These are phyloP conservation scores for Homalodisca vitripennis DNA, from an alignment of 1,140 invertebrate species.

Conservation along the genomic window DNA sequence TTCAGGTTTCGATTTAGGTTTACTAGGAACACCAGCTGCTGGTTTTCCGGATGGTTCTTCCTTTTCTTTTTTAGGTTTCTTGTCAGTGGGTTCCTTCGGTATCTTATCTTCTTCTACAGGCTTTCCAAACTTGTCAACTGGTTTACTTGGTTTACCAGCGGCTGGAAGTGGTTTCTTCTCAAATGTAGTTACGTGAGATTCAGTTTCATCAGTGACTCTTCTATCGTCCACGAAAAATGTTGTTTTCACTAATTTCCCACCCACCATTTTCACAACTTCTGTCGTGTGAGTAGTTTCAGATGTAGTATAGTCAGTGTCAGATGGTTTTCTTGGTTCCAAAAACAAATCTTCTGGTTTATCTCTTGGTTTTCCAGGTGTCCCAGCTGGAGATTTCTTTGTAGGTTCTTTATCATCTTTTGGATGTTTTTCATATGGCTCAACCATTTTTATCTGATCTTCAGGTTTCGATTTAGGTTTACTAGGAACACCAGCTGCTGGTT, in stretches of 20 bases:
- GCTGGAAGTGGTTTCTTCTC: conserved; percentile 6
- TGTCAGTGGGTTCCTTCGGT: background rate
- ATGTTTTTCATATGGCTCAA: background rate
- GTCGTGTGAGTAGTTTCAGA: background rate
- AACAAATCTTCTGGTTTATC: conserved; percentile 14
- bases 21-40: background rate
- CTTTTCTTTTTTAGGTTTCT: background rate
- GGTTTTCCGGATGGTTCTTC: conserved; percentile 4
- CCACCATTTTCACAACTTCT: conserved; percentile 20
- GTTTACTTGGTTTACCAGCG: conserved; percentile 24
- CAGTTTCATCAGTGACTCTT: conserved; percentile 2
- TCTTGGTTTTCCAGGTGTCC: conserved; percentile 1
- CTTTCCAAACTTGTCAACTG: conserved; percentile 8
- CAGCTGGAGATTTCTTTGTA: background rate
- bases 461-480: conserved; percentile 4
- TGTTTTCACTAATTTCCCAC: conserved; percentile 35
- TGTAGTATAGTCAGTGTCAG: background rate
- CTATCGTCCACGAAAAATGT: background rate
- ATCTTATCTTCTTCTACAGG: background rate
- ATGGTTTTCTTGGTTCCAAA: background rate
- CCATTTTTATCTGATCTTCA: background rate
- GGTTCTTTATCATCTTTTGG: background rate
- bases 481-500: conserved; percentile 2
- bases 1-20: conserved; percentile 8
- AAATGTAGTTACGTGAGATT: background rate